Evolutionary conservation across 2,113 vertebrate genomes (phyloP), one percentile per base, ranked within the genome.

Genomic region (Elachura formosa): DNA sequence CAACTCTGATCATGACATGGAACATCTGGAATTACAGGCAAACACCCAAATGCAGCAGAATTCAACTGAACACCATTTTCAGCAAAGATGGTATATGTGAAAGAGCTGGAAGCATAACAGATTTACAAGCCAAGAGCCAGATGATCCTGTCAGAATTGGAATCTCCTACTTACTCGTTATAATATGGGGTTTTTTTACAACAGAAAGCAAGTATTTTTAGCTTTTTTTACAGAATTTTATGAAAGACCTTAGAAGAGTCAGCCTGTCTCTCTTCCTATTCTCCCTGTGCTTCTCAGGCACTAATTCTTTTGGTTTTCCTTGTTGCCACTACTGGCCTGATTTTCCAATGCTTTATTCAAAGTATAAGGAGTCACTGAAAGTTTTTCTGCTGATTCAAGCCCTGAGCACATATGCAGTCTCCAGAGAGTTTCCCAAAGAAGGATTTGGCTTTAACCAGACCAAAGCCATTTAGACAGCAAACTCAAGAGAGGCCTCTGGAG

Each of bases 11-110:
- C 40, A 76, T 45, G 48, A 31, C n/a, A 51, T 6, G 46, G 72
- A 95, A 86, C 87, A 94, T 80, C 80, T 83, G 67, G 62, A 95
- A 61, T 72, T 72, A 55, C 21, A 72, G 79, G 48, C 79, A 90
- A 78, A 33, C 40, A 75, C 90, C 89, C 83, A 90, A 92, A 85
- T 38, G 46, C 0, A 1, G 52, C 33, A 72, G 23, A 83, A 85
- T 90, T 90, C 83, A 85, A 56, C 21, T 48, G 75, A 85, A 67
- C 40, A 72, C 23, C 0, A 29, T 88, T 94, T 95, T 71, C 75
- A 86, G 72, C 26, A 67, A 62, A 85, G 66, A 38, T 1, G 2
- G 29, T 46, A 15, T 59, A 63, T 33, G 62, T 72, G 48, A 52
- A 95, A 92, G 43, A 67, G 34, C 28, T 85, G 83, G 33, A 86